These are phyloP conservation scores for Diplodus puntazzo DNA, from an alignment of 2,797 vertebrate genomes.

Conservation along the genomic window DNA sequence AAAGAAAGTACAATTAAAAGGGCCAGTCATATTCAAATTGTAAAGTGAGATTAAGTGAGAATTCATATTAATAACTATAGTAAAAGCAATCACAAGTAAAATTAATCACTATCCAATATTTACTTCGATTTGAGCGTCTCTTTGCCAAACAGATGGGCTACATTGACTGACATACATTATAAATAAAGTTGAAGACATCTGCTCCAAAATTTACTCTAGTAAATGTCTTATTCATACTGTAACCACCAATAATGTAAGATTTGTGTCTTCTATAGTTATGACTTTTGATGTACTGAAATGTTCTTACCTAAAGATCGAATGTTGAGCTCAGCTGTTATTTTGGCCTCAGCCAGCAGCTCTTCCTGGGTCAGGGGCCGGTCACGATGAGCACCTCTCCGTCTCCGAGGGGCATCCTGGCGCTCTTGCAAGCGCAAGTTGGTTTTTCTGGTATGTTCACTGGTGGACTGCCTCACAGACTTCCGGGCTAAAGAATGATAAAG, in stretches of 20 bases:
- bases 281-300: background rate
- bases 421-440: conserved; percentile 95
- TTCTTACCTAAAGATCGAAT: conserved; percentile 91
- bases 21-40: background rate
- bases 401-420: conserved; percentile 92
- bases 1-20: conserved; percentile 22
- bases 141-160: conserved; percentile 2
- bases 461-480: conserved; percentile 96
- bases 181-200: background rate
- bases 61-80: background rate
- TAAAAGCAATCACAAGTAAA: background rate
- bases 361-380: conserved; percentile 93
- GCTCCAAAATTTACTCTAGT: conserved; percentile 2
- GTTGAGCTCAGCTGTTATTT: conserved; percentile 94
- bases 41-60: background rate
- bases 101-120: background rate
- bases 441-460: conserved; percentile 94
- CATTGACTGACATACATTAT: background rate
- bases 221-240: background rate
- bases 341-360: conserved; percentile 94
- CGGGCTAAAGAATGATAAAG: conserved; percentile 80
- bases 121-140: background rate
- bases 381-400: conserved; percentile 90
- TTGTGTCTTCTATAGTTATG: background rate
- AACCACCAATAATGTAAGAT: background rate